Evolutionary conservation across 2,888 invertebrate species (phyloP).

Genomic region (Lasioglossum vierecki): DNA sequence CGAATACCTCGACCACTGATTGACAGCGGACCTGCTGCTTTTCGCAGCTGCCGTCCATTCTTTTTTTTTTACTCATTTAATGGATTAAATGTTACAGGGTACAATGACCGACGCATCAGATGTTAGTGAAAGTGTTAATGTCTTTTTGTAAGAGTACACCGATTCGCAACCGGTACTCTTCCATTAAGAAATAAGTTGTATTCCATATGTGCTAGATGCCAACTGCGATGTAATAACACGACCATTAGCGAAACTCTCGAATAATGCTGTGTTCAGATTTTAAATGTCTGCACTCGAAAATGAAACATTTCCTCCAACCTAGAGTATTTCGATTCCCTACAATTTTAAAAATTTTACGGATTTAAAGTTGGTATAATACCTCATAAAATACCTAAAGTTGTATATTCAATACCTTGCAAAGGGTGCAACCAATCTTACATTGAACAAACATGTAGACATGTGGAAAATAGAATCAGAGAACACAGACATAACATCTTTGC

Average conservation of each 20-base stretch:
- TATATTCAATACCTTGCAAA: too few species aligned
- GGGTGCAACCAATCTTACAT: too few species aligned
- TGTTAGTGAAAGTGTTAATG: not conserved
- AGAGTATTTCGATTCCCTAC: too few species aligned
- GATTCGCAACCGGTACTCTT: not conserved
- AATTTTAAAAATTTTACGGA: too few species aligned
- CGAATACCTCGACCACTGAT: not conserved
- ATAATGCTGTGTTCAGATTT: not conserved
- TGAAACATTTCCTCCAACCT: too few species aligned
- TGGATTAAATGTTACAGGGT: not conserved
- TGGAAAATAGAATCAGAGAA: too few species aligned
- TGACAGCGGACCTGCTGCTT: not conserved
- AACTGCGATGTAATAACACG: not conserved
- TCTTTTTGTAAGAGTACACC: not conserved
- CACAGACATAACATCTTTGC: too few species aligned
- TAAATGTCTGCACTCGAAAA: too few species aligned
- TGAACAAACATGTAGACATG: too few species aligned
- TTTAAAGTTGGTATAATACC: too few species aligned
- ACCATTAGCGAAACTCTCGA: not conserved
- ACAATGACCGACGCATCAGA: not conserved
- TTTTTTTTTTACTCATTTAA: not conserved
- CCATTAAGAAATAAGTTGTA: not conserved
- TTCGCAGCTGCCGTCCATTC: not conserved
- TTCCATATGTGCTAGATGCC: not conserved
- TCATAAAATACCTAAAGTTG: too few species aligned